Evolutionary conservation across 2,797 vertebrate species (phyloP).

Genomic region (Sardinella longiceps): DNA sequence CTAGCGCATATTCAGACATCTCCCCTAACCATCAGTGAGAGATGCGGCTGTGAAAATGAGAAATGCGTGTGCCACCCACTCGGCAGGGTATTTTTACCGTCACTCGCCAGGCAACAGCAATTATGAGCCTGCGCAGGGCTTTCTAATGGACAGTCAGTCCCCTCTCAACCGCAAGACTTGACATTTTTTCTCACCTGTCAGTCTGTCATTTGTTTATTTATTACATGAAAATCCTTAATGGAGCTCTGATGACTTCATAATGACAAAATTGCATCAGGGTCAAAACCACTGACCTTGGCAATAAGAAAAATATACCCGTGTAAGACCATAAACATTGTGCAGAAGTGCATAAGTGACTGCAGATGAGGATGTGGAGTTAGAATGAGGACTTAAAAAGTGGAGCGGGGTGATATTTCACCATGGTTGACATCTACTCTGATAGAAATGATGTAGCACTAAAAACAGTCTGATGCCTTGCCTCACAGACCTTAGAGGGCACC

Average conservation of each 20-base stretch:
- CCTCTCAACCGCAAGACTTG: neutral
- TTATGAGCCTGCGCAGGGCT: neutral
- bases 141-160: neutral
- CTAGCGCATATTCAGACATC: neutral
- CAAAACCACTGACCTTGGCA: neutral
- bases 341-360: neutral
- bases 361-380: neutral
- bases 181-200: neutral
- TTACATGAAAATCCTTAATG: neutral
- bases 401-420: too few relatives aligned
- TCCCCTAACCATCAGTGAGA: neutral
- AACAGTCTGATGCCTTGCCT: neutral
- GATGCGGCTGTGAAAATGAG: conserved; percentile 20
- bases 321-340: neutral
- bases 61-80: conserved; percentile 31
- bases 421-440: neutral
- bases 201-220: neutral
- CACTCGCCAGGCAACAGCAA: neutral
- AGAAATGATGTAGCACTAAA: neutral
- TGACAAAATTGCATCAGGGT: neutral
- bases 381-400: too few relatives aligned
- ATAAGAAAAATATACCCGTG: neutral
- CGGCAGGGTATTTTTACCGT: conserved; percentile 45
- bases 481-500: neutral
- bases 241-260: neutral